A percentile compares a stretch with the other conserved stretches of the same genome.
Evolutionary conservation across 2,888 invertebrate genomes (phyloP).

Genomic region (Himalopsyche anomala): DNA sequence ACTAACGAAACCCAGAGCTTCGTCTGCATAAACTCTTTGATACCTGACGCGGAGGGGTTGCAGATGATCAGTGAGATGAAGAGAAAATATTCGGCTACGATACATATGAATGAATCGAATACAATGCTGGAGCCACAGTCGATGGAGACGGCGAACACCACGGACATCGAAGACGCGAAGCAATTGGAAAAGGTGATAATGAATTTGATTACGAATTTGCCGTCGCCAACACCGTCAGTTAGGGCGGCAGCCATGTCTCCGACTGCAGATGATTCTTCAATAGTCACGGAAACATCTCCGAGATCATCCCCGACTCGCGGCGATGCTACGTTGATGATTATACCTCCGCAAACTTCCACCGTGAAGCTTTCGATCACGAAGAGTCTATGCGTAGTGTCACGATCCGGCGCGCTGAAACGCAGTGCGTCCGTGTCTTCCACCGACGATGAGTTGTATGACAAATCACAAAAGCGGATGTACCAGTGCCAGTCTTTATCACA

Average conservation of each 20-base stretch:
- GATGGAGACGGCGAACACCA: slow-evolving; percentile 67
- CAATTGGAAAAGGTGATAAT: slow-evolving; percentile 84
- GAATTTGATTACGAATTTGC: slow-evolving; percentile 79
- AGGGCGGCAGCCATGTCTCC: slow-evolving; percentile 62
- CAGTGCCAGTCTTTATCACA: background rate
- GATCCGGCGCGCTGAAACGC: slow-evolving; percentile 47
- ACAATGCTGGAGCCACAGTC: slow-evolving; percentile 66
- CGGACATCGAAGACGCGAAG: slow-evolving; percentile 83
- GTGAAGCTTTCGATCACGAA: slow-evolving; percentile 71
- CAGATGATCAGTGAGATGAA: slow-evolving; percentile 88
- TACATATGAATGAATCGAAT: slow-evolving; percentile 75
- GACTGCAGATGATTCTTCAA: background rate
- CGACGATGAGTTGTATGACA: background rate
- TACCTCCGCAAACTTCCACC: slow-evolving; percentile 71
- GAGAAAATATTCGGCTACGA: slow-evolving; percentile 84
- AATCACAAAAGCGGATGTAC: background rate
- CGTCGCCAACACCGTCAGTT: slow-evolving; percentile 65
- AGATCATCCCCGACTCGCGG: slow-evolving; percentile 1
- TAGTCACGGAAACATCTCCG: slow-evolving; percentile 50
- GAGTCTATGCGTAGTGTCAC: slow-evolving; percentile 71
- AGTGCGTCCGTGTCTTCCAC: background rate
- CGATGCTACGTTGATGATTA: slow-evolving; percentile 70
- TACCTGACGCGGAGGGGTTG: slow-evolving; percentile 86
- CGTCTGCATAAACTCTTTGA: slow-evolving; percentile 89
- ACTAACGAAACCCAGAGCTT: slow-evolving; percentile 89